Percentiles rank a stretch among this genome's conserved stretches.
Evolutionary conservation across 2,888 invertebrate genomes (phyloP).

Genomic region (Sycophila texana): DNA sequence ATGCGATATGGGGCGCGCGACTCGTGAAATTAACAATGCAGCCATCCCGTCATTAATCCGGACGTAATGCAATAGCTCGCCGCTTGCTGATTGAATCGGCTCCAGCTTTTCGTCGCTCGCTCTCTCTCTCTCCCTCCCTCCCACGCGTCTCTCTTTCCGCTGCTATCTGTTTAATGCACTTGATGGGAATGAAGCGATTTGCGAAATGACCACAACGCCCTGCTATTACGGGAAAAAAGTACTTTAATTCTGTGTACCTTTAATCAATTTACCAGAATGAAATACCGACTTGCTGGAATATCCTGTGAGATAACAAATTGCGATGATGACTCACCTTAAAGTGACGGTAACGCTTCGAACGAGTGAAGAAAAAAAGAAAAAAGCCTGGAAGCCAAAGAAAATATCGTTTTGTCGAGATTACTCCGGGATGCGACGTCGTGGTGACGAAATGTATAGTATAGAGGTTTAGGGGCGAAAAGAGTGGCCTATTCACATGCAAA

Average conservation of each 20-base stretch:
- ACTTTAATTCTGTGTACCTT: no score
- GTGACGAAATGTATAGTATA: conserved; percentile 31
- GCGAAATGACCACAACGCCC: neutral
- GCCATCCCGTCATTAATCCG: conserved; percentile 66
- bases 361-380: neutral
- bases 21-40: conserved; percentile 60
- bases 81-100: conserved; percentile 36
- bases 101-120: conserved; percentile 13
- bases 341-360: neutral
- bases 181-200: neutral
- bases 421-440: conserved; percentile 55
- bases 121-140: conserved; percentile 3
- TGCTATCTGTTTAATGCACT: neutral
- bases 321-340: neutral
- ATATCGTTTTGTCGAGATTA: conserved; percentile 58
- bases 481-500: conserved; percentile 72
- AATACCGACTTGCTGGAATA: no score
- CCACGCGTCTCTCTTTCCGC: neutral
- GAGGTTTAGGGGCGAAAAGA: conserved; percentile 51
- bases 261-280: no score
- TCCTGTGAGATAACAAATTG: no score
- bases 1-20: conserved; percentile 21
- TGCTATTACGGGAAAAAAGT: neutral
- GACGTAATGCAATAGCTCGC: conserved; percentile 50
- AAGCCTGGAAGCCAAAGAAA: neutral